Base-by-base conservation (phyloP, 2,888 invertebrate species). In the Oscheius sp. region DNA sequence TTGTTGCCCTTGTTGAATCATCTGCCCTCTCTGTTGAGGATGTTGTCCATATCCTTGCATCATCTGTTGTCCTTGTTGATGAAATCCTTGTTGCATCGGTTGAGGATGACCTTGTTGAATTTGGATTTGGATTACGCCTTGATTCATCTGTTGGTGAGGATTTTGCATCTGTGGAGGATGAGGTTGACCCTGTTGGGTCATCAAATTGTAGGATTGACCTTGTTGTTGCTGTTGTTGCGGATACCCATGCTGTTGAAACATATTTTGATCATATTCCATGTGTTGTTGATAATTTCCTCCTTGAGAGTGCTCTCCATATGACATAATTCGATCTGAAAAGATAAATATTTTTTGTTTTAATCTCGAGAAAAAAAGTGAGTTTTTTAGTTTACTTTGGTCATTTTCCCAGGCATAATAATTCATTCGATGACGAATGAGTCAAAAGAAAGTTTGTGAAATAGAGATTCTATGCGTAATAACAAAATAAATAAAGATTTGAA, bases 151-250 rank as follows among this genome's bases (percentile, higher is more conserved):
- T 10, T 23, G 52, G n/a, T 52, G 52, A 27, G 52, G 52, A 27
- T 52, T 52, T 29, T 52, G 52, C 52, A 52, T 52, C 10, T 10
- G 61, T 25, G 27, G 61, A 31, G 42, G 61, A 3, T 39, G 29
- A 5, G 39, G 45, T 23, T 55, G 55, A 55, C 55, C 55, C 55
- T 55, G 55, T 34, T 55, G 55, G n/a, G n/a, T n/a, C 55, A 55
- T 55, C 55, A 55, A 34, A 37, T 55, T 55, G 37, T 55, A 55
- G n/a, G 55, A 55, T 55, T 33, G 34, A 33, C 55, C 55, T 55
- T 55, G 55, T 25, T 55, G 55, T 55, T 33, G 34, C 55, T 34
- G 34, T 55, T 55, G 55, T 25, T 55, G 55, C n/a, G 55, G 33
- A 20, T 55, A 55, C 17, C 23, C 23, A n/a, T 42, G 61, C 31